Percentiles rank a stretch among this genome's conserved stretches.
Conservation (phyloP, 2,797 vertebrate species). For the Acrocephalus scirpaceus region DNA sequence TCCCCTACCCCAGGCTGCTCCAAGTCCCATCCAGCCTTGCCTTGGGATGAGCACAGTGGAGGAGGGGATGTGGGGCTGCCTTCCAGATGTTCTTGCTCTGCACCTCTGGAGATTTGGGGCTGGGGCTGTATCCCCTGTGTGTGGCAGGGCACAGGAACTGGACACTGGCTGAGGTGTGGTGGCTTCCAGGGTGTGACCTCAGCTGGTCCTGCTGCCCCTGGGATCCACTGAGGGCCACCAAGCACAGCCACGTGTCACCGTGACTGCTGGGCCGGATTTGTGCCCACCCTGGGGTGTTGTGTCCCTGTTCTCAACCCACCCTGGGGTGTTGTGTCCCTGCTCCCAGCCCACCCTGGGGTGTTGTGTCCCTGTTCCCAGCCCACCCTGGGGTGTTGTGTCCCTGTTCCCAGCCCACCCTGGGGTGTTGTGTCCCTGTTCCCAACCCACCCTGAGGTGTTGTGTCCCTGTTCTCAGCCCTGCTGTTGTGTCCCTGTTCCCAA, state of each 20-base stretch:
- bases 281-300: neutral
- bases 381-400: no score
- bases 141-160: neutral
- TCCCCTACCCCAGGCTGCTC: neutral
- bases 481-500: no score
- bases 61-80: accelerated
- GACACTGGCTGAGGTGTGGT: neutral
- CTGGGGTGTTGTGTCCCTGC: no score
- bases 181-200: accelerated
- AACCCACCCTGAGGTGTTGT: no score
- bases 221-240: neutral
- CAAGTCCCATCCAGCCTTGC: neutral
- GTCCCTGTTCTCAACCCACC: neutral
- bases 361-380: neutral
- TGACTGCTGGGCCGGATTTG: neutral
- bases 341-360: neutral
- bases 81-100: neutral
- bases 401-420: no score
- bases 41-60: neutral
- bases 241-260: neutral
- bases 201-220: neutral
- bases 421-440: no score
- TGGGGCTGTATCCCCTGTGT: neutral
- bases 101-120: neutral
- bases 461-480: no score